Base-by-base conservation (phyloP, 2,888 invertebrate species). In the Acanthococcus lagerstroemiae region DNA sequence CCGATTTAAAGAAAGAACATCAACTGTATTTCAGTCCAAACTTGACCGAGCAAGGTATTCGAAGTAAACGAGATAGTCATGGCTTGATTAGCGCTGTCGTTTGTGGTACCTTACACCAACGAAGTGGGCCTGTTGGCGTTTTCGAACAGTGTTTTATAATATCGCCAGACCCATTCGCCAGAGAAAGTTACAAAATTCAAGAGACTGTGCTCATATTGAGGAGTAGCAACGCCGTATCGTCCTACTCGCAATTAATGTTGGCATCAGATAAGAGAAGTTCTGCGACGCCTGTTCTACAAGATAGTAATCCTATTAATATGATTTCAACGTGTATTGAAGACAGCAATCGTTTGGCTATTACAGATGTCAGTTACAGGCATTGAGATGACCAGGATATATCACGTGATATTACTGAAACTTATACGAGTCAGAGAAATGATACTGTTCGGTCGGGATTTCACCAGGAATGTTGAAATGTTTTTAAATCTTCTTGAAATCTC, bases 131-230 rank as follows among this genome's bases (percentile, higher is more conserved):
- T 37, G 52, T 52, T 6, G 63, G 63, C 21, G 37, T 37, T 25
- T 63, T 52, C 17, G 37, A 54, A n/a, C 63, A 63, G 22, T 48
- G 52, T 63, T 63, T 63, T 19, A 52, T 63, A 5, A 21, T 63
- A 12, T n/a, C 52, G 12, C 24, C 50, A 27, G 63, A 63, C 54
- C 63, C 63, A 1, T 63, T 52, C 15, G 52, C 50, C n/a, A 48
- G 54, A 44, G 26, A 63, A n/a, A 52, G 52, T 30, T 63, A 26
- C 44, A 63, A 63, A 54, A 54, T 63, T 17, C 27, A 21, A 4
- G 63, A 63, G 6, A 21, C 54, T 15, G 37, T 26, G 15, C n/a
- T 63, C 22, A 54, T 54, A 17, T 54, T 63, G 22, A 63, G 50
- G 17, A 63, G 54, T 15, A 63, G 24, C 30, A 63, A 44, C n/a